Percentiles rank a stretch among this genome's conserved stretches.
These are phyloP conservation scores for Heterodera schachtii DNA, from an alignment of 1,140 invertebrate species.

Conservation along the genomic window DNA sequence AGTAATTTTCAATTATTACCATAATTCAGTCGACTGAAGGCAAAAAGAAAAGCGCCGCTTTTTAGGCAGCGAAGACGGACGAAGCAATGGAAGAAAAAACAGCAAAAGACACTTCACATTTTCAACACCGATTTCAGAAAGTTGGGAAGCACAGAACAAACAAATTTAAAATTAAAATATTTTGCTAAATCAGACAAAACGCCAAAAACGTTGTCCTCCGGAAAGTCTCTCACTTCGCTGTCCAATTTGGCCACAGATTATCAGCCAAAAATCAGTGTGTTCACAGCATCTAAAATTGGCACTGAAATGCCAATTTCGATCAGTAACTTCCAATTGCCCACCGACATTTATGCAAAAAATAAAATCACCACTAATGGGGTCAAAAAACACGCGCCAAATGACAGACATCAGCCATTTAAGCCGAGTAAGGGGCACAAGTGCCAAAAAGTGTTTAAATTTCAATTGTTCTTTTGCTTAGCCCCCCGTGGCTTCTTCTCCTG, in stretches of 20 bases:
- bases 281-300: not conserved
- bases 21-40: not conserved
- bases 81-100: not conserved
- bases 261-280: constrained; percentile 2
- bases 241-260: not conserved
- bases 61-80: constrained; percentile 21
- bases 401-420: constrained; percentile 23
- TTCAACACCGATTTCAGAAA: not conserved
- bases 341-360: constrained; percentile 16
- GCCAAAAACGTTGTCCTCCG: not conserved
- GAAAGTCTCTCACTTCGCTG: constrained; percentile 1
- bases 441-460: not conserved
- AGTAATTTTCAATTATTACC: constrained; percentile 22
- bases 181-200: not conserved
- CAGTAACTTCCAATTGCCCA: constrained; percentile 13
- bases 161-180: too few relatives aligned
- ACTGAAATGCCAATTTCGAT: not conserved
- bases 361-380: not conserved
- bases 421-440: not conserved
- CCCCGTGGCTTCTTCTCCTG: constrained; percentile 50
- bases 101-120: constrained; percentile 2
- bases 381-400: constrained; percentile 8
- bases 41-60: not conserved
- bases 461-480: constrained; percentile 20
- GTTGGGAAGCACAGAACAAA: not conserved